Evolutionary conservation across 2,113 vertebrate genomes (phyloP).

Genomic region (Daphoenositta chrysoptera): DNA sequence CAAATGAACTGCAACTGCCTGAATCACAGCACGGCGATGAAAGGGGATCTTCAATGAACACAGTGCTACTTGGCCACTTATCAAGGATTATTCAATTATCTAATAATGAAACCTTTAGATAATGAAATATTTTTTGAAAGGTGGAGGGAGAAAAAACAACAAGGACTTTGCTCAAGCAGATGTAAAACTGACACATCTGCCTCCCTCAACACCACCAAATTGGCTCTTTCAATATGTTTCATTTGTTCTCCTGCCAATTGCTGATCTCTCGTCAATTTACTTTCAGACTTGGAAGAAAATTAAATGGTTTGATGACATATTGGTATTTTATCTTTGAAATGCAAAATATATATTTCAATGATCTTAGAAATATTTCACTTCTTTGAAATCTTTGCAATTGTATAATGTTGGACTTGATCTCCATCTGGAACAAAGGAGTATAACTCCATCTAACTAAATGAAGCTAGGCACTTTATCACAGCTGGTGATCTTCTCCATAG

Average conservation of each 20-base stretch:
- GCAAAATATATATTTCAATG: slow-evolving; percentile 25
- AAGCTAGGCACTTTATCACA: background rate
- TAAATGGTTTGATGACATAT: slow-evolving; percentile 53
- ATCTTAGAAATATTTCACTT: slow-evolving; percentile 12
- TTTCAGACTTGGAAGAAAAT: slow-evolving; percentile 49
- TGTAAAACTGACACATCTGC: slow-evolving; percentile 48
- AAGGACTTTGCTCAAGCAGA: slow-evolving; percentile 19
- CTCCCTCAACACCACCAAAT: slow-evolving; percentile 5
- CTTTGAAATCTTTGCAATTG: slow-evolving; percentile 19
- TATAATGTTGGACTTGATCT: background rate
- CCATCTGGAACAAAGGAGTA: background rate
- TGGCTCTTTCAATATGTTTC: slow-evolving; percentile 46
- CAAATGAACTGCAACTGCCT: background rate
- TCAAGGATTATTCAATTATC: slow-evolving; percentile 22
- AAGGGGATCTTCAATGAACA: background rate
- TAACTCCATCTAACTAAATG: background rate
- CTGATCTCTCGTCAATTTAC: slow-evolving; percentile 46
- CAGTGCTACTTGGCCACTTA: background rate
- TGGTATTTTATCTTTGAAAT: slow-evolving; percentile 53
- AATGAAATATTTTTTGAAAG: background rate
- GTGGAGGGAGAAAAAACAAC: background rate
- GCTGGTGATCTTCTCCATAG: slow-evolving; percentile 1
- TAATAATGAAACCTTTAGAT: slow-evolving; percentile 23
- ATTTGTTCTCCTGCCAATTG: slow-evolving; percentile 63
- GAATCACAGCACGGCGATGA: background rate